Evolutionary conservation across 2,888 invertebrate genomes (phyloP).

Genomic region (Oasisia sp.): DNA sequence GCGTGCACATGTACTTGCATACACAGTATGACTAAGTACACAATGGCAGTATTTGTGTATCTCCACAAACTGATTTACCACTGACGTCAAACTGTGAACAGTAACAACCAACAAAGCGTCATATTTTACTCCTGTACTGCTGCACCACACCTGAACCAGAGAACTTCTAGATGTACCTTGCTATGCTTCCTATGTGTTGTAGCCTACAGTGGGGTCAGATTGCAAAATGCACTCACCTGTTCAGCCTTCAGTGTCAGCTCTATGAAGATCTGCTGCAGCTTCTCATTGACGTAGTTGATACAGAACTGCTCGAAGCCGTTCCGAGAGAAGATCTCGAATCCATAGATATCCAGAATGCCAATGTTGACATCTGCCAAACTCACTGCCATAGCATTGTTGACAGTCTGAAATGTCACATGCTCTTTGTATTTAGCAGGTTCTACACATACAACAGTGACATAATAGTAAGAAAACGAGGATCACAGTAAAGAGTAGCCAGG

Average conservation of each 20-base stretch:
- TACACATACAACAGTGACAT: too few species aligned
- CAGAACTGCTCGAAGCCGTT: slow-evolving; percentile 80
- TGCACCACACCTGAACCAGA: background rate
- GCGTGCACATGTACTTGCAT: too few species aligned
- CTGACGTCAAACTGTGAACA: background rate
- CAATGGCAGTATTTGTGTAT: background rate
- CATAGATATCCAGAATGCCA: slow-evolving; percentile 78
- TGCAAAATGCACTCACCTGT: slow-evolving; percentile 67
- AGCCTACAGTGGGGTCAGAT: background rate
- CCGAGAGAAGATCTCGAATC: slow-evolving; percentile 77
- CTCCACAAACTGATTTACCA: background rate
- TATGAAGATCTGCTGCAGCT: slow-evolving; percentile 79
- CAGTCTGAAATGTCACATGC: slow-evolving; percentile 66
- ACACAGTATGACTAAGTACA: too few species aligned
- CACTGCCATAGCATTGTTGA: slow-evolving; percentile 75
- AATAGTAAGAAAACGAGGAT: too few species aligned
- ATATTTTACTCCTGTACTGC: background rate
- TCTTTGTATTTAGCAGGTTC: background rate
- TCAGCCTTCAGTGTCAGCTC: slow-evolving; percentile 77
- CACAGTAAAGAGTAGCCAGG: too few species aligned
- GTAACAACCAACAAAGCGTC: background rate
- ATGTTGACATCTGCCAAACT: slow-evolving; percentile 68
- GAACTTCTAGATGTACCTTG: background rate
- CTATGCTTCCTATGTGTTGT: too few species aligned
- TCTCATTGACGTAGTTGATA: slow-evolving; percentile 79